Conservation (phyloP, 2,797 vertebrate species). For the Pantherophis alleghaniensis region DNA sequence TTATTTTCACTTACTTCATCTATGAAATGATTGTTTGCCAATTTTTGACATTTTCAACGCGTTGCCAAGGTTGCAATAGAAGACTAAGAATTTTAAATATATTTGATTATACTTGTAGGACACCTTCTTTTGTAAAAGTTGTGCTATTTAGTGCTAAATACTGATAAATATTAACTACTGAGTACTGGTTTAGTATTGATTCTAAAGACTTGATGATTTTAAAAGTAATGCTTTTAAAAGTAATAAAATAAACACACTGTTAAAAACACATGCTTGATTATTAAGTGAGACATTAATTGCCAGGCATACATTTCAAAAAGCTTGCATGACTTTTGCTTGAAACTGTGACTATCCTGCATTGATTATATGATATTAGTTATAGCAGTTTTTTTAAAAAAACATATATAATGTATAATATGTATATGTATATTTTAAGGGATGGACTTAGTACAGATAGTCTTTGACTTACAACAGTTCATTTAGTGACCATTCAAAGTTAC, state of each 20-base stretch:
- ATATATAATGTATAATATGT: neutral
- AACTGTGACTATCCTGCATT: neutral
- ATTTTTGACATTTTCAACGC: neutral
- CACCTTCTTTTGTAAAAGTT: neutral
- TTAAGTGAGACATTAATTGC: neutral
- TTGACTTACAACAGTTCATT: neutral
- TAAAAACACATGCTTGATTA: neutral
- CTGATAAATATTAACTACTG: neutral
- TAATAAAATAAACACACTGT: neutral
- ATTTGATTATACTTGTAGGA: neutral
- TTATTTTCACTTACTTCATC: neutral
- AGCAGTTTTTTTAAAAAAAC: neutral
- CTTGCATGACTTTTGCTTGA: neutral
- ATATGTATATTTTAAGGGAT: neutral
- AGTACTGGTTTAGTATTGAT: neutral
- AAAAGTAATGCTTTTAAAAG: neutral
- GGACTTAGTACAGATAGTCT: neutral
- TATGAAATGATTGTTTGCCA: neutral
- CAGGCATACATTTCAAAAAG: neutral
- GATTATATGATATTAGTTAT: neutral
- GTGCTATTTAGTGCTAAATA: neutral
- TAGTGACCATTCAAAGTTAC: neutral
- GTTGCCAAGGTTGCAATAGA: neutral
- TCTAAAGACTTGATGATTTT: neutral
- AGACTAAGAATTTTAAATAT: neutral